Conservation (phyloP, 92 coral and sea anemone species). For the Porites cylindrica region DNA sequence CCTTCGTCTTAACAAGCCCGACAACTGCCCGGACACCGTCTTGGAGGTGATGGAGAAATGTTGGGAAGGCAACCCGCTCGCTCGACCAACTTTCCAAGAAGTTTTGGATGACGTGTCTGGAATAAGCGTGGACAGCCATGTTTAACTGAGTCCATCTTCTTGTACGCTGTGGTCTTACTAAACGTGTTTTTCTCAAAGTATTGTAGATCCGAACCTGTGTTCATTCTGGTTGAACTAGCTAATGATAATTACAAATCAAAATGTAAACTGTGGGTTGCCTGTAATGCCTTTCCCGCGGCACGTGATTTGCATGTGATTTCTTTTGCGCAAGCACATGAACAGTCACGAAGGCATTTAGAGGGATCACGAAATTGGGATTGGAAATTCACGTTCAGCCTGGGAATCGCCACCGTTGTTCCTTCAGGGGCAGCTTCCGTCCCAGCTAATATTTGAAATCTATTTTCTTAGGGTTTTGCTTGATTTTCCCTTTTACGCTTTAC, state of each 20-base stretch:
- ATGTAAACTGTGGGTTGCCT: too few relatives aligned
- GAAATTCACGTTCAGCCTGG: neutral
- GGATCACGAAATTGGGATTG: neutral
- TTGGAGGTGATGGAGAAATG: conserved; percentile 88
- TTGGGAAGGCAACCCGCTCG: conserved; percentile 85
- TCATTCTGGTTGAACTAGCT: neutral
- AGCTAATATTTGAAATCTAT: too few relatives aligned
- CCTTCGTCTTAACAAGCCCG: conserved; percentile 94
- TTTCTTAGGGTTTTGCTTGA: neutral
- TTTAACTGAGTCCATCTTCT: conserved; percentile 26
- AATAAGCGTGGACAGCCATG: conserved; percentile 85
- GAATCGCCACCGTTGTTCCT: neutral
- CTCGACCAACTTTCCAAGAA: conserved; percentile 80
- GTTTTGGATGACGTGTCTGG: conserved; percentile 82
- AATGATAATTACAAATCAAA: neutral
- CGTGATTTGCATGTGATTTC: conserved; percentile 5
- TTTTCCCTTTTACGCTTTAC: conserved; percentile 3
- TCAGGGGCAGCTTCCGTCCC: too few relatives aligned
- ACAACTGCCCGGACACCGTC: conserved; percentile 91
- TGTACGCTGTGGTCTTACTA: neutral
- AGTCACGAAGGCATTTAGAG: too few relatives aligned
- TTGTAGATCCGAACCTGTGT: neutral
- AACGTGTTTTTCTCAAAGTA: conserved; percentile 2
- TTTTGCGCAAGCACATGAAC: too few relatives aligned
- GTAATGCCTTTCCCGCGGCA: too few relatives aligned